Evolutionary conservation across 2,113 vertebrate genomes (phyloP), one percentile per base, ranked within the genome.

Genomic region (Pampusana beccarii): DNA sequence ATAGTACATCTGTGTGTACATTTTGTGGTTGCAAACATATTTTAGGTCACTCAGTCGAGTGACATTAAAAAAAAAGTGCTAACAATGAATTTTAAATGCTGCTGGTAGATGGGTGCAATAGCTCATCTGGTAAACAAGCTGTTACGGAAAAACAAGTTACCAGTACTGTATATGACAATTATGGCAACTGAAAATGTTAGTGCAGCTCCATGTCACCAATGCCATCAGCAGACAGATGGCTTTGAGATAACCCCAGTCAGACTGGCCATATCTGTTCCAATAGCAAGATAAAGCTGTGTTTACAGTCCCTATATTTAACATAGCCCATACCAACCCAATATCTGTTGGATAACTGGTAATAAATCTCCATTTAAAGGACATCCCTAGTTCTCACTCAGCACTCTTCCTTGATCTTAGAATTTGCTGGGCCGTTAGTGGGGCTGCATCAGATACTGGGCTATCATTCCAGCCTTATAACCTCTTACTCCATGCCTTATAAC

Each of bases 31-130:
- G 6, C 25, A 50, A 54, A 54, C 40, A 11, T 34, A 80, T 64
- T 95, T 93, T 75, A 85, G 92, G 84, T 91, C 86, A 91, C 65
- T 96, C 90, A 81, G 62, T 91, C 66, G 93, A 93, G 48, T 16
- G 15, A 62, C 21, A 29, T 67, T 61, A 26, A 53, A 87, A 80
- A 80, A 51, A 44, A 64, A 31, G 21, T 36, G 29, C 12, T 80
- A 53, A 77, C 61, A 74, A 16, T 3, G 9, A 77, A 84, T 95
- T 34, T 72, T 42, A 88, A 90, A 28, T 64, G 38, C 31, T 86
- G 44, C 40, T 92, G 74, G 79, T 88, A 56, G 79, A 82, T 66
- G 88, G 57, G 33, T 83, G 46, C 79, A 64, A 23, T 92, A 60
- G 51, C 60, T 95, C 67, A 78, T 58, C 44, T 92, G 74, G 85